Conservation (phyloP, 2,888 invertebrate genomes). For the Drosophila multiciliata region DNA sequence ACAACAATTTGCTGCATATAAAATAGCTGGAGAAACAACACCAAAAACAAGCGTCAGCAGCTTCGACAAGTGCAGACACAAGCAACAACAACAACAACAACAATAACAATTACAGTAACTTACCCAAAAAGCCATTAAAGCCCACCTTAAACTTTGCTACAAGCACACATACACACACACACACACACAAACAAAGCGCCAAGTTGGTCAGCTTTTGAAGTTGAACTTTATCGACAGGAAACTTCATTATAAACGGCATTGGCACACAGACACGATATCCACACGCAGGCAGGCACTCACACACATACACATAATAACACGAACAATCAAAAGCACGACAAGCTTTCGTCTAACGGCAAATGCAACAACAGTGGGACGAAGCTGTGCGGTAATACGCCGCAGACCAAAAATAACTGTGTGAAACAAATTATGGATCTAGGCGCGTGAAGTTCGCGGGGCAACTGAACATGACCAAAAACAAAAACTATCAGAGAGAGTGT, state of each 20-base stretch:
- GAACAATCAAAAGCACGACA: conserved; percentile 12
- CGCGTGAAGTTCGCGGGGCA: conserved; percentile 39
- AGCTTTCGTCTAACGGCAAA: conserved; percentile 56
- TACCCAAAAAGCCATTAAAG: conserved; percentile 52
- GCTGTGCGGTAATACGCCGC: conserved; percentile 54
- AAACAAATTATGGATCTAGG: conserved; percentile 55
- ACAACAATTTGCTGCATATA: conserved; percentile 39
- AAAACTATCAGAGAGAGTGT: neutral
- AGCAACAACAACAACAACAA: conserved; percentile 11
- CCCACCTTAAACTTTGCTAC: conserved; percentile 60
- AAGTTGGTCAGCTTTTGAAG: conserved; percentile 56
- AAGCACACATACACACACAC: conserved; percentile 13
- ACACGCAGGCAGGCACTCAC: conserved; percentile 24
- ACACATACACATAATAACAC: conserved; percentile 5
- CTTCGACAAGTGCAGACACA: conserved; percentile 38
- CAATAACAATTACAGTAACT: conserved; percentile 25
- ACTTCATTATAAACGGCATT: conserved; percentile 79
- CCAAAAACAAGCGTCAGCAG: conserved; percentile 12
- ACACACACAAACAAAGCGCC: conserved; percentile 3
- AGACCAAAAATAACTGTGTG: conserved; percentile 58
- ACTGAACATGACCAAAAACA: conserved; percentile 3
- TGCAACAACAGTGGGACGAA: conserved; percentile 48
- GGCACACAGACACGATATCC: conserved; percentile 57
- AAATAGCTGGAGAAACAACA: conserved; percentile 15
- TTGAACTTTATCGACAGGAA: conserved; percentile 77